Base-by-base conservation (phyloP, 2,113 vertebrate genomes). In the Oryzias melastigma region DNA sequence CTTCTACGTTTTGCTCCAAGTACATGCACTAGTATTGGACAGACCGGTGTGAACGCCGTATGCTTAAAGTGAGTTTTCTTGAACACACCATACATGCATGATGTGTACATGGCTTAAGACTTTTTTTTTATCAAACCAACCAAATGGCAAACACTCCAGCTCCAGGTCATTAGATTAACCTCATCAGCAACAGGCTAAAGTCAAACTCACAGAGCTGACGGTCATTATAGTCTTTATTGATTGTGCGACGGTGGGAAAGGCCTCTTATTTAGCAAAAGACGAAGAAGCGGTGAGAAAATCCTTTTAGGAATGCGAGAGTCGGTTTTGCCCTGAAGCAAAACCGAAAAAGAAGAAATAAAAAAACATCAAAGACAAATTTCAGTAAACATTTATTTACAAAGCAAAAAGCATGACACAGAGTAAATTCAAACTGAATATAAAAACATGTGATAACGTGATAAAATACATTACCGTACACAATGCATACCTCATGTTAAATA, bases 371-470 rank as follows among this genome's bases (percentile, higher is more conserved):
- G 12, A 49, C n/a, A 20, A 49, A 61, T 68, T 78, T 75, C 60
- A 46, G 78, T 88, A 82, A 89, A 88, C 88, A 80, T 92, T 92
- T 92, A 93, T 92, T 93, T 91, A 92, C 89, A 91, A 87, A 88
- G 86, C 51, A 27, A 71, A 79, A 83, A 88, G 73, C 80, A 87
- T 74, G 80, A 87, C 84, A 81, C 80, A 77, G 76, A 75, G 84
- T 78, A 73, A 66, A 60, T 67, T 71, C 58, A 63, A 69, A 78
- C 76, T 85, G 68, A 81, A 82, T 89, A 91, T 83, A 91, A 91
- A 35, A 91, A 88, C 59, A 77, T 70, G 68, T 88, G 78, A 78
- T 83, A 86, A 83, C 74, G 88, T 82, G 80, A 85, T 85, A 89
- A 89, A 89, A 83, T 85, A 87, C 87, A 84, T 84, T 74, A 86